phyloP scores from a whole-genome alignment of 2,888 invertebrate species.

The Pachydiplax longipennis region DNA sequence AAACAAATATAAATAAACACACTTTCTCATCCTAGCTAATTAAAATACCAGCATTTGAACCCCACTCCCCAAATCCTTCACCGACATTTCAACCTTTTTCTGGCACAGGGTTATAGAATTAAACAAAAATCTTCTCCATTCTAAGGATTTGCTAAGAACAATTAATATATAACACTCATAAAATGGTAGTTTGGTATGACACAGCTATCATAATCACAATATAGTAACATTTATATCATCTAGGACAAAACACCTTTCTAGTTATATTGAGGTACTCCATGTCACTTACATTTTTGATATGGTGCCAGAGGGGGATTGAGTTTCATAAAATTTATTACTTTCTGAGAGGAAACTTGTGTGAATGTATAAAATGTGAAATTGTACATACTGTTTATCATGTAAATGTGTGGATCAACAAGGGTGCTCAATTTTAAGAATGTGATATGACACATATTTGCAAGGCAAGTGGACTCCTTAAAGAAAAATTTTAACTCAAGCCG shows the following conservation, averaged over 20 bases:
- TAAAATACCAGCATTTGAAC: constrained; percentile 7
- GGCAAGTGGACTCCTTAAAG: constrained; percentile 25
- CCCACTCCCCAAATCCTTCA: constrained; percentile 19
- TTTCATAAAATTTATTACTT: constrained; percentile 41
- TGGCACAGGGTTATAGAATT: background rate
- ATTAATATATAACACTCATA: constrained; percentile 37
- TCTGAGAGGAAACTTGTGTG: constrained; percentile 38
- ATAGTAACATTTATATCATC: constrained; percentile 39
- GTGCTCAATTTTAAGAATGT: constrained; percentile 40
- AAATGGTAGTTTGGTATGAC: constrained; percentile 40
- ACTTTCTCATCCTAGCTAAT: background rate
- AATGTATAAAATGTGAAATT: constrained; percentile 42
- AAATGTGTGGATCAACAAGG: constrained; percentile 25
- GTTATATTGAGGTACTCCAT: constrained; percentile 32
- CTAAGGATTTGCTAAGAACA: constrained; percentile 27
- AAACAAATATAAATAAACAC: too few species aligned
- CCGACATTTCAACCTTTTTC: background rate
- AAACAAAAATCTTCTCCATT: constrained; percentile 4
- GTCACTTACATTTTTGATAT: constrained; percentile 28
- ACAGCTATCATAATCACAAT: constrained; percentile 44
- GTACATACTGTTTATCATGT: constrained; percentile 40
- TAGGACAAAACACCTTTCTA: constrained; percentile 30
- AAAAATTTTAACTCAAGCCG: background rate
- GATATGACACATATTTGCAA: constrained; percentile 43
- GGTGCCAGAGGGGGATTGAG: constrained; percentile 41